A percentile compares a stretch with the other conserved stretches of the same genome.
These are phyloP conservation scores for Channallabes apus DNA, from an alignment of 2,797 vertebrate genomes.

Conservation along the genomic window DNA sequence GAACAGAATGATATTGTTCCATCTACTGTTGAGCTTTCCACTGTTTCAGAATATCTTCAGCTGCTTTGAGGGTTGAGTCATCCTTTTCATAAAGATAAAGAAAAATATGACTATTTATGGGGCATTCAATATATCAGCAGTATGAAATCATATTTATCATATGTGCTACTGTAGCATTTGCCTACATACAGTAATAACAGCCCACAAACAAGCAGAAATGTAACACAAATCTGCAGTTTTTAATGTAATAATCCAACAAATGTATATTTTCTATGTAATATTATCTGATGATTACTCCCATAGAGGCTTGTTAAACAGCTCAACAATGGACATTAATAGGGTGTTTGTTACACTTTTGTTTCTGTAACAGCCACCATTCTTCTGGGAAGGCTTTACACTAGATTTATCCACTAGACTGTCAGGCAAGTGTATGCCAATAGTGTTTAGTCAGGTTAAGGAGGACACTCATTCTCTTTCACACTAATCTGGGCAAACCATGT, in stretches of 20 bases:
- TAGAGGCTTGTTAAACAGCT: neutral
- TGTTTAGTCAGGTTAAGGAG: neutral
- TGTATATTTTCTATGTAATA: neutral
- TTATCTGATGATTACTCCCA: neutral
- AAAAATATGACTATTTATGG: neutral
- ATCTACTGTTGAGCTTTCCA: slow-evolving; percentile 67
- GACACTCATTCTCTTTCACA: neutral
- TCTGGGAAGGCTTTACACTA: neutral
- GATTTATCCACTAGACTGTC: neutral
- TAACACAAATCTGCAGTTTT: no score
- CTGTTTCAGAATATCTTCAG: slow-evolving; percentile 80
- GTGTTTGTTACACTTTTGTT: neutral
- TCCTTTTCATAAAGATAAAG: slow-evolving; percentile 71
- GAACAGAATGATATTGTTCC: slow-evolving; percentile 27
- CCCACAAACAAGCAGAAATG: no score
- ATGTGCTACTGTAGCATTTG: neutral
- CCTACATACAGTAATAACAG: no score
- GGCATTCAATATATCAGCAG: no score
- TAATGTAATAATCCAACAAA: no score
- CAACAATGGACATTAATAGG: neutral
- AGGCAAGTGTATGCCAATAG: neutral
- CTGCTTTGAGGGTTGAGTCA: slow-evolving; percentile 84
- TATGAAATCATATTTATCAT: neutral
- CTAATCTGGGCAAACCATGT: neutral
- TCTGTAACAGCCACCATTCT: neutral